Evolutionary conservation across 64 coral and sea anemone species (phyloP), one percentile per base, ranked within the genome.

Genomic region (Exaiptasia diaphana): DNA sequence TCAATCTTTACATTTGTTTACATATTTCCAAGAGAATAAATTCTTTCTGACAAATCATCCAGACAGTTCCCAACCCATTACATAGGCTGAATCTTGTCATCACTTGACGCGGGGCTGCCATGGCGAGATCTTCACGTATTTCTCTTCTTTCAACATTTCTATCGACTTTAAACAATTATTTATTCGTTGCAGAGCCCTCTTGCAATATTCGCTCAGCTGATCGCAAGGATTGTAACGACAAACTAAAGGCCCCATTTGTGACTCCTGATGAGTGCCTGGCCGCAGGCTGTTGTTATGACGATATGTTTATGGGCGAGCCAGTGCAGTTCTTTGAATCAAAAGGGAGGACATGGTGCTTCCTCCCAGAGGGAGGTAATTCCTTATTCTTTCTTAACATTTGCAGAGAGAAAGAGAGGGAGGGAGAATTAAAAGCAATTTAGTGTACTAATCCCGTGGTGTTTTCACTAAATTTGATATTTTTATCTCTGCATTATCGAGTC

Each of bases 261-360:
- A 90, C 81, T 14, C 93, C 93, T 11, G 36, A 90, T 10, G 7
- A 81, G 41, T 96, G 93, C 50, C 11, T 90, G 8, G 26, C 73
- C 25, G 75, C 68, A 5, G 88, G 83, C 14, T 96, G 93, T 90
- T 96, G 93, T 58, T 96, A 81, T 74, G 86, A 89, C 68, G 86
- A 89, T 40, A 81, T 81, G 86, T 89, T 61, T 29, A 81, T 89
- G 53, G 32, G 5, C 0, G 86, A 89, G 15, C 29, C 36, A 8
- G 14, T 71, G 0, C 23, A 31, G 7, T 73, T 61, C 49, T 89
- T 79, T 17, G 39, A 20, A 0, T 15, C 38, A 13, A 17, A 50
- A 0, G 86, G 86, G 17, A 38, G 77, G 41, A 44, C 37, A 14
- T 89, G 86, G 86, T 89, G 86, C 22, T 89, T 89, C 38, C 45